Conservation (phyloP, 2,888 invertebrate species). For the Elmis aenea region DNA sequence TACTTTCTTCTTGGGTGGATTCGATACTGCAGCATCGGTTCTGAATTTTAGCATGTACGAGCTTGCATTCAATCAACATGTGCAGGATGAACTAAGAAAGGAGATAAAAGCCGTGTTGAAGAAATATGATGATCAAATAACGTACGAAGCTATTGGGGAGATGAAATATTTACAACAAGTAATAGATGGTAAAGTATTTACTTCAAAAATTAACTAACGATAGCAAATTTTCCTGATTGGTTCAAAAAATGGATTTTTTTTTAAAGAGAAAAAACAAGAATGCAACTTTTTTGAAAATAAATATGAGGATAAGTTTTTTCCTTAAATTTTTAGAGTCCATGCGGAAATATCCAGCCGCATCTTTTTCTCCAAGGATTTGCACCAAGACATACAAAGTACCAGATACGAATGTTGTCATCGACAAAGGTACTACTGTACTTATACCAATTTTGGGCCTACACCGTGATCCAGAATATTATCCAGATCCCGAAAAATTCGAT, state of each 20-base stretch:
- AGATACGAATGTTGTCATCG: conserved; percentile 23
- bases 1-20: conserved; percentile 37
- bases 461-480: too few relatives aligned
- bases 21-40: conserved; percentile 40
- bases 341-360: conserved; percentile 39
- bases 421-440: conserved; percentile 33
- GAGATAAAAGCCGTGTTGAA: conserved; percentile 44
- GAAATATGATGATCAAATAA: conserved; percentile 41
- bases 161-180: conserved; percentile 49
- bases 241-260: too few relatives aligned
- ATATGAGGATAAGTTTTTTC: too few relatives aligned
- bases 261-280: too few relatives aligned
- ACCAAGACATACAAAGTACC: conserved; percentile 29
- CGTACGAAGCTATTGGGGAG: conserved; percentile 46
- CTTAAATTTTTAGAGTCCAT: conserved; percentile 43
- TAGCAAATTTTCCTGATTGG: too few relatives aligned
- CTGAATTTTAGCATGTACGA: conserved; percentile 49
- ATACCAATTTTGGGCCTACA: conserved; percentile 38
- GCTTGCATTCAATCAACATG: conserved; percentile 45
- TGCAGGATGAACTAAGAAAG: conserved; percentile 44
- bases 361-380: conserved; percentile 29
- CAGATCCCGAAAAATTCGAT: too few relatives aligned
- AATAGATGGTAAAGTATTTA: conserved; percentile 32
- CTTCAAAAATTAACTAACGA: neutral
- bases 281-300: too few relatives aligned